These are phyloP conservation scores for Phenacoccus solenopsis DNA, from an alignment of 1,140 invertebrate species.

Conservation along the genomic window DNA sequence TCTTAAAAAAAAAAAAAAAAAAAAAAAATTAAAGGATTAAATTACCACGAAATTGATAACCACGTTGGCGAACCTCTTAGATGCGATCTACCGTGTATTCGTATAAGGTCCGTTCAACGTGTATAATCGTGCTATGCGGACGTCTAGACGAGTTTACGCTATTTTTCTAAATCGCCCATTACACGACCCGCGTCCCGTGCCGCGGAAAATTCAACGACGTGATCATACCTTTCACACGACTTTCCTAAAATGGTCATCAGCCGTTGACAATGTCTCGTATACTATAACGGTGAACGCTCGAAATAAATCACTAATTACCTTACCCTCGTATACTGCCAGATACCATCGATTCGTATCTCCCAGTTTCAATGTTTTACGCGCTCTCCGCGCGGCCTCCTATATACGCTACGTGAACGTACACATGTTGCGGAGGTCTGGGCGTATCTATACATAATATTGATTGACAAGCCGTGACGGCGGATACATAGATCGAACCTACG, in stretches of 20 bases:
- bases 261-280: background rate
- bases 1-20: background rate
- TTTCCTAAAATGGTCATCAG: background rate
- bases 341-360: background rate
- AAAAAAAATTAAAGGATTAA: background rate
- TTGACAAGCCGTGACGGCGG: background rate
- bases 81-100: no score
- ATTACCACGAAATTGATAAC: background rate
- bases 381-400: background rate
- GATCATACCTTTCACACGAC: background rate
- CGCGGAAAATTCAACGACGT: no score
- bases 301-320: constrained; percentile 3
- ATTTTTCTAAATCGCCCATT: no score
- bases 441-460: no score
- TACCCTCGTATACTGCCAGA: background rate
- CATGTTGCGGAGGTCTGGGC: no score
- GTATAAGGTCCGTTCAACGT: no score
- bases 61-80: background rate
- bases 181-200: no score
- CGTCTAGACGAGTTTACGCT: no score
- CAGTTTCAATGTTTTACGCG: background rate
- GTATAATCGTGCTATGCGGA: no score
- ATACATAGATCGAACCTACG: background rate
- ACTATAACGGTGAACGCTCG: background rate
- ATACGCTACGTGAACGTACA: background rate